A percentile compares a stretch with the other conserved stretches of the same genome.
These are phyloP conservation scores for Mormoops blainvillei DNA, from an alignment of 2,113 vertebrate genomes.

Conservation along the genomic window DNA sequence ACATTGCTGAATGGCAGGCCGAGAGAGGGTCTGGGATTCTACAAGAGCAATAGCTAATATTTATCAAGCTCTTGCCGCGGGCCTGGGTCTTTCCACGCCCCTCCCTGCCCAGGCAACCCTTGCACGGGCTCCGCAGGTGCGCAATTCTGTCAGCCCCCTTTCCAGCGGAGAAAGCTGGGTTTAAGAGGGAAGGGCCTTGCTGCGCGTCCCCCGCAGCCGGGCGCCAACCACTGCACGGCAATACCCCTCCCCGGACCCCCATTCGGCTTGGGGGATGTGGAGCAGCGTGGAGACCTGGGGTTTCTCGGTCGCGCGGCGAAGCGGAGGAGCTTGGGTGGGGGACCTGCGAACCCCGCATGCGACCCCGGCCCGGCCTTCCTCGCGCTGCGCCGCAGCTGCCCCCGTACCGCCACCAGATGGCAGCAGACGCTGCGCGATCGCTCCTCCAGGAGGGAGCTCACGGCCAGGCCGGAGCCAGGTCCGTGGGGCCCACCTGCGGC, in stretches of 20 bases:
- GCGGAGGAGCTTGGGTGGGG: rapidly evolving
- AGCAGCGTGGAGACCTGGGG: not conserved
- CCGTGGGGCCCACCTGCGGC: not conserved
- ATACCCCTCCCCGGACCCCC: not conserved
- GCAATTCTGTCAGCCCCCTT: not conserved
- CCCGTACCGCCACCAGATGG: constrained; percentile 77
- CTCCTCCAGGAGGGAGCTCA: not conserved
- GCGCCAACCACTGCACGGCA: not conserved
- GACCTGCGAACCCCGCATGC: rapidly evolving
- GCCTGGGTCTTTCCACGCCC: not conserved
- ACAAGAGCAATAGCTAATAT: not conserved
- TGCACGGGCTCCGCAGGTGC: not conserved
- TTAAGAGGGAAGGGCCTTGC: not conserved
- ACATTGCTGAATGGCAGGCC: not conserved
- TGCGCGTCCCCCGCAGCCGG: no score
- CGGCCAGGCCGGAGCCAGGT: not conserved
- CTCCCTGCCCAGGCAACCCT: no score
- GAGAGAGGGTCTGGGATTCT: not conserved
- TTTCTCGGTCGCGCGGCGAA: rapidly evolving
- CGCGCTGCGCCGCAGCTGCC: not conserved
- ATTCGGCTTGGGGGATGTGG: rapidly evolving
- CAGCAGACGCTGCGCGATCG: constrained; percentile 78
- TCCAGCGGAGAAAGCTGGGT: not conserved
- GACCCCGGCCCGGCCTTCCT: rapidly evolving
- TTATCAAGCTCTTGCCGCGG: rapidly evolving